Evolutionary conservation across 2,888 invertebrate species (phyloP).

Genomic region (Drosophila borealis): DNA sequence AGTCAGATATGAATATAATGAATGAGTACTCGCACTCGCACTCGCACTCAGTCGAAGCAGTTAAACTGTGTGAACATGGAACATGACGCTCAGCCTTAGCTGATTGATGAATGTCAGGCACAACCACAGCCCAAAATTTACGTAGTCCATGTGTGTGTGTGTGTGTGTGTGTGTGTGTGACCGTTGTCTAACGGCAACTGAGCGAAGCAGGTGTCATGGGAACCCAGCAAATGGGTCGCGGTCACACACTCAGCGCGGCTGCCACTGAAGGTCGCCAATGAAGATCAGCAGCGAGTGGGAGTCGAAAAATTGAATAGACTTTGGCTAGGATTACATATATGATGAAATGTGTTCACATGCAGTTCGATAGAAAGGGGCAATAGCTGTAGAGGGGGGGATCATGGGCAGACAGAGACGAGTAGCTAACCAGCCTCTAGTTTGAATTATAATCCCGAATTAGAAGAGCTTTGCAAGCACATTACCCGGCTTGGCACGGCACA

Average conservation of each 20-base stretch:
- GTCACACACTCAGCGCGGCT: constrained; percentile 50
- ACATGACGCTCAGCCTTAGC: constrained; percentile 47
- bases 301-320: constrained; percentile 15
- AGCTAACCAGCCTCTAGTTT: no score
- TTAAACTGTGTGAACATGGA: constrained; percentile 66
- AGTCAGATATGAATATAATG: constrained; percentile 57
- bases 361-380: no score
- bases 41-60: constrained; percentile 35
- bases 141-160: constrained; percentile 1
- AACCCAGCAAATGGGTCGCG: constrained; percentile 62
- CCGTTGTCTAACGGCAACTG: constrained; percentile 54
- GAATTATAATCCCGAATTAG: no score
- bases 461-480: no score
- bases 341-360: no score
- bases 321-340: neutral
- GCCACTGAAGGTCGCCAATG: constrained; percentile 64
- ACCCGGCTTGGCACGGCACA: no score
- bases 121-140: constrained; percentile 39
- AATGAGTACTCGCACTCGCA: constrained; percentile 48
- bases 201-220: constrained; percentile 73
- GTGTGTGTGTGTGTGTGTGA: constrained; percentile 5
- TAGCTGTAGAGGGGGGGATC: no score
- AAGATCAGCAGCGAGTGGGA: constrained; percentile 53
- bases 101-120: constrained; percentile 74
- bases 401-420: no score